Conservation (phyloP, 2,888 invertebrate species). For the Drosophila villosipedis region DNA sequence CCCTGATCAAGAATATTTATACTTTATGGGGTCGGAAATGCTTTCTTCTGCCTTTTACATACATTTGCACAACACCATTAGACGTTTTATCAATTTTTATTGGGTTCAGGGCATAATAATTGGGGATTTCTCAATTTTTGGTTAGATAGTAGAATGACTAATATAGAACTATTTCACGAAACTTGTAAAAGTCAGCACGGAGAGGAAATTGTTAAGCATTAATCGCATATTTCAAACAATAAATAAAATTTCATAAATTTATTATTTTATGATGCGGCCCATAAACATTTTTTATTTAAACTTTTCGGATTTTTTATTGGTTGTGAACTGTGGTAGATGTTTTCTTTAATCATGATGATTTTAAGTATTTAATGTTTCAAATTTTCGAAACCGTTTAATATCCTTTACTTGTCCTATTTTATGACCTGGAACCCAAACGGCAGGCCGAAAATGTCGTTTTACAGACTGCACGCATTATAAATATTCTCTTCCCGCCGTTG, state of each 20-base stretch:
- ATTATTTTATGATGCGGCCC: not conserved
- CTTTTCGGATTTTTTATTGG: not conserved
- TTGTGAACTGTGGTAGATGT: not conserved
- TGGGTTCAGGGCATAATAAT: not conserved
- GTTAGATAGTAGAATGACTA: slow-evolving; percentile 19
- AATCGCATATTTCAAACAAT: not conserved
- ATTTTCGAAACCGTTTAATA: not conserved
- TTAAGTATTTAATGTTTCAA: not conserved
- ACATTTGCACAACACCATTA: too few relatives aligned
- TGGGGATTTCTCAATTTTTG: not conserved
- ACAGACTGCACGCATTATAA: slow-evolving; percentile 1
- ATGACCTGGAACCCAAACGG: not conserved
- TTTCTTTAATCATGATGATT: not conserved
- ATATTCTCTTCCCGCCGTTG: slow-evolving; percentile 1
- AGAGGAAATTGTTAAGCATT: not conserved
- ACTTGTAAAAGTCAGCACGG: not conserved
- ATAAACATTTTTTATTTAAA: not conserved
- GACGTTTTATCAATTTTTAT: too few relatives aligned
- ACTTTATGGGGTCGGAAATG: too few relatives aligned
- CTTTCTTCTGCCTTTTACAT: too few relatives aligned
- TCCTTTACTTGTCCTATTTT: not conserved
- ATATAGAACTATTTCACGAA: slow-evolving; percentile 30
- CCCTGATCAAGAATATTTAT: too few relatives aligned
- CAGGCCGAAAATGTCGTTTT: not conserved
- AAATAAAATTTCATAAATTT: not conserved